These are phyloP conservation scores for Pteria penguin DNA, from an alignment of 2,888 invertebrate genomes.

Conservation along the genomic window DNA sequence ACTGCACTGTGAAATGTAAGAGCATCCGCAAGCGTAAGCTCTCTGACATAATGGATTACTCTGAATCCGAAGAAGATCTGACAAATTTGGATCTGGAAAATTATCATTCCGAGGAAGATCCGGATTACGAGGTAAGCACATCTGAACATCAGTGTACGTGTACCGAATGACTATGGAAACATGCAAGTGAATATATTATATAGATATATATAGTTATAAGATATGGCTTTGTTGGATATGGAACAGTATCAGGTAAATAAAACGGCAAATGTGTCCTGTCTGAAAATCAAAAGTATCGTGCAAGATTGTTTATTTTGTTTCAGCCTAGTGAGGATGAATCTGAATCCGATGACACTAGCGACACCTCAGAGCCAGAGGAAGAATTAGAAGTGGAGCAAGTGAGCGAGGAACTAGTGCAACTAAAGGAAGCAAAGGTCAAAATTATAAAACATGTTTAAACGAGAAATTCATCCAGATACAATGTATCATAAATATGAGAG, in stretches of 20 bases:
- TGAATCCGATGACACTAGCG: neutral
- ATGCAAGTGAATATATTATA: no score
- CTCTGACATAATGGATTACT: constrained; percentile 55
- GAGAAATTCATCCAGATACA: no score
- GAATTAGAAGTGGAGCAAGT: neutral
- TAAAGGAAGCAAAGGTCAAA: no score
- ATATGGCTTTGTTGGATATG: no score
- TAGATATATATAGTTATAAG: no score
- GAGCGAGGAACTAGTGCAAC: neutral
- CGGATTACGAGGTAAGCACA: constrained; percentile 58
- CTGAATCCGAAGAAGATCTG: constrained; percentile 46
- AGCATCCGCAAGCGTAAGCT: constrained; percentile 57
- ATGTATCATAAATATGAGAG: no score
- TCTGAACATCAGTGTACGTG: no score
- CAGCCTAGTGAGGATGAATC: neutral
- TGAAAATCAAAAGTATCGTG: neutral
- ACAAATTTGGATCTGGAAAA: constrained; percentile 54
- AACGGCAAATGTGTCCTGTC: neutral
- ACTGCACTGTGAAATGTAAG: constrained; percentile 27
- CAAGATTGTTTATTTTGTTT: neutral
- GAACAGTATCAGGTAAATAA: no score
- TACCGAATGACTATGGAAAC: no score
- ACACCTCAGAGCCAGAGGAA: neutral
- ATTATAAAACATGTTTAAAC: no score
- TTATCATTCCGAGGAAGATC: constrained; percentile 60